Conservation (phyloP, 30 jellyfish, hydroid and myxozoan species). For the Rhopilema esculentum region DNA sequence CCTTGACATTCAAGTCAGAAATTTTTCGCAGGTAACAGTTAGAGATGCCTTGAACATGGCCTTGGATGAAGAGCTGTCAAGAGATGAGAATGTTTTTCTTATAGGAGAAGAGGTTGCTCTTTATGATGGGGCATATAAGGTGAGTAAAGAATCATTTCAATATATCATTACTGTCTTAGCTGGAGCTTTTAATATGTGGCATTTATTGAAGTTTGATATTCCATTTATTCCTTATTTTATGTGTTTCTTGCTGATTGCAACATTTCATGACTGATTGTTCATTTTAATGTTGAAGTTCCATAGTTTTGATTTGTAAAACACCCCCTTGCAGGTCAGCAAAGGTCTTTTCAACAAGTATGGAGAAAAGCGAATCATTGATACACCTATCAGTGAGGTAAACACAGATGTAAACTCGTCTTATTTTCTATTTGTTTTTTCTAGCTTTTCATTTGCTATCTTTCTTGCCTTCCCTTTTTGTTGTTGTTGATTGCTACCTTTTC, state of each 20-base stretch:
- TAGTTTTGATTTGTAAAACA: neutral
- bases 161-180: no score
- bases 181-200: no score
- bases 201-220: no score
- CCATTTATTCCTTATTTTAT: neutral
- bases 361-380: constrained; percentile 92
- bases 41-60: constrained; percentile 99
- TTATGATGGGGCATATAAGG: constrained; percentile 99
- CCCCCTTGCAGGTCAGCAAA: constrained; percentile 79
- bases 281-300: neutral
- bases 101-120: constrained; percentile 99
- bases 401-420: neutral
- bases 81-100: constrained; percentile 92
- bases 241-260: no score
- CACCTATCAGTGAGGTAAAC: constrained; percentile 97
- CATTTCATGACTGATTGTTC: no score
- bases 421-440: neutral
- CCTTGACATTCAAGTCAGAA: neutral
- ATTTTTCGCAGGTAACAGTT: constrained; percentile 74
- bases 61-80: constrained; percentile 96
- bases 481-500: no score
- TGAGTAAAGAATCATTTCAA: neutral
- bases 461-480: neutral
- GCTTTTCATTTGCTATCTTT: no score
- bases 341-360: constrained; percentile 95